phyloP scores from a whole-genome alignment of 2,113 vertebrate species.

The Tympanuchus pallidicinctus region DNA sequence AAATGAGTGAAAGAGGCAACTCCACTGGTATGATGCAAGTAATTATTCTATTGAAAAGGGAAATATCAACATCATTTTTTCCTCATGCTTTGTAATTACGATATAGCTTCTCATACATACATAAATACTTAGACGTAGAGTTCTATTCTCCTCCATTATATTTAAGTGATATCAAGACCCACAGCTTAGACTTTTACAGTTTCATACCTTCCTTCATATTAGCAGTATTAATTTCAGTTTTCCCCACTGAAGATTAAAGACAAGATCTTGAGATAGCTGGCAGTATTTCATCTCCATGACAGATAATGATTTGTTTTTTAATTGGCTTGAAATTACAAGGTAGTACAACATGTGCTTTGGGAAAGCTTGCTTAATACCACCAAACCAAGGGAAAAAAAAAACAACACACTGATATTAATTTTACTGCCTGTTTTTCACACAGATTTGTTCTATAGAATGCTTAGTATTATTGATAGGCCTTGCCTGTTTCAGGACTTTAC shows the following conservation, averaged over 20 bases:
- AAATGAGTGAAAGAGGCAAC: not conserved
- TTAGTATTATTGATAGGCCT: not conserved
- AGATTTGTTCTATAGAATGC: not conserved
- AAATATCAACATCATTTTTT: not conserved
- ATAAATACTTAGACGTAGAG: not conserved
- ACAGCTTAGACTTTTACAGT: not conserved
- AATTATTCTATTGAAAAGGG: not conserved
- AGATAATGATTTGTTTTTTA: slow-evolving; percentile 5
- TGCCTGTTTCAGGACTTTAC: not conserved
- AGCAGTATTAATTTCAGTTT: not conserved
- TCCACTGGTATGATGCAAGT: not conserved
- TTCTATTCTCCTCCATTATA: not conserved
- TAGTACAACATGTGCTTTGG: not conserved
- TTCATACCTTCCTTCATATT: not conserved
- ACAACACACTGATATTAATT: not conserved
- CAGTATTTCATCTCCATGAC: not conserved
- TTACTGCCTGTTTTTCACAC: not conserved
- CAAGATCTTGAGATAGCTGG: not conserved
- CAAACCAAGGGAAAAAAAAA: not conserved
- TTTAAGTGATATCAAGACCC: not conserved
- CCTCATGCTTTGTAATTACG: not conserved
- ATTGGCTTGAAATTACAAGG: not conserved
- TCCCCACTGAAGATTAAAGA: not conserved
- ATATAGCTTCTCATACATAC: not conserved
- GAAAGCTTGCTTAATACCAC: not conserved